These are phyloP conservation scores for Linnaemya vulpina DNA, from an alignment of 2,888 invertebrate species.

Conservation along the genomic window DNA sequence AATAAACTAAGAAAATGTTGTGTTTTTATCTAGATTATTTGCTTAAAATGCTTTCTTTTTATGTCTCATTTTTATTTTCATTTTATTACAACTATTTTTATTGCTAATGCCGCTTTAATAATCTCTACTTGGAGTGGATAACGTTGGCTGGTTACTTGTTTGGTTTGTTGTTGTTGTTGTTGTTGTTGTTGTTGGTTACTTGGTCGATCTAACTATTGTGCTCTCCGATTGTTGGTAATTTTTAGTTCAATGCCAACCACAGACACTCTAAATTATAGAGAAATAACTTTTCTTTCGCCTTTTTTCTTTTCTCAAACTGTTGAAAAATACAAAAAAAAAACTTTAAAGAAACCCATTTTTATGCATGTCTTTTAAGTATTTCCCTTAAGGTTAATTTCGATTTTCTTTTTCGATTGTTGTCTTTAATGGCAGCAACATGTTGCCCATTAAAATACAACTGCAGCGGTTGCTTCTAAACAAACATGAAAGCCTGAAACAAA, in stretches of 20 bases:
- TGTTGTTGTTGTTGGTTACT: too few species aligned
- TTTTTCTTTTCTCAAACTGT: not conserved
- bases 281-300: constrained; percentile 1
- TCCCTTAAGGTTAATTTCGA: constrained; percentile 60
- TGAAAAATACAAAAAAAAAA: too few species aligned
- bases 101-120: constrained; percentile 36
- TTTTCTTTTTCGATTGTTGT: constrained; percentile 54
- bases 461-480: constrained; percentile 38
- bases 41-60: constrained; percentile 50
- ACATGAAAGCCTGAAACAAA: constrained; percentile 14
- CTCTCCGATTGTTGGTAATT: constrained; percentile 43
- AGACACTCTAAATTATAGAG: constrained; percentile 52
- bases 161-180: not conserved
- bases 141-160: not conserved
- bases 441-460: not conserved
- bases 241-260: constrained; percentile 63
- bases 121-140: constrained; percentile 6
- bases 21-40: constrained; percentile 53
- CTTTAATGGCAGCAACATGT: constrained; percentile 33
- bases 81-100: constrained; percentile 28
- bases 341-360: constrained; percentile 8
- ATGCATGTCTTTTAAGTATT: constrained; percentile 29
- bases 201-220: constrained; percentile 2
- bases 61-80: not conserved
- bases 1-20: constrained; percentile 6